phyloP scores from a whole-genome alignment of 1,140 invertebrate species.

The Drosophila pectinifera region DNA sequence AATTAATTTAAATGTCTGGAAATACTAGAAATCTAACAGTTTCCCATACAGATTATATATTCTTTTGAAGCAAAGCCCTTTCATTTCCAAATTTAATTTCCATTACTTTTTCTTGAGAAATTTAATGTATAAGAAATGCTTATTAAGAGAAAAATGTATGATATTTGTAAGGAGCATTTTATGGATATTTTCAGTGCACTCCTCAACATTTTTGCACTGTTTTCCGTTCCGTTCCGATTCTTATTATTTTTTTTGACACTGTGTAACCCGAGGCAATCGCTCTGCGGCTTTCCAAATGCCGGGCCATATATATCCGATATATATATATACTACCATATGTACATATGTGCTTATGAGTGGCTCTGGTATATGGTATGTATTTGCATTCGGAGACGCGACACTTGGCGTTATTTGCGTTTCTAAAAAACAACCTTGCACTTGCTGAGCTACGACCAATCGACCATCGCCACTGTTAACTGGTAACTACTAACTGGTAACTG shows the following conservation, averaged over 20 bases:
- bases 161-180: neutral
- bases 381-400: conserved; percentile 45
- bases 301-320: conserved; percentile 19
- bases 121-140: neutral
- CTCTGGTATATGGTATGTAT: conserved; percentile 36
- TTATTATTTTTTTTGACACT: conserved; percentile 45
- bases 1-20: too few relatives aligned
- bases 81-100: neutral
- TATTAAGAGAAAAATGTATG: neutral
- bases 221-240: conserved; percentile 16
- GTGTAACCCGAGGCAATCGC: conserved; percentile 41
- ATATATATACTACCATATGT: conserved; percentile 2
- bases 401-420: conserved; percentile 70
- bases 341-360: conserved; percentile 27
- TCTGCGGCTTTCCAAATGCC: conserved; percentile 64
- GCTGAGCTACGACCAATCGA: conserved; percentile 47
- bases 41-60: neutral
- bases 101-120: neutral
- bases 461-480: conserved; percentile 8
- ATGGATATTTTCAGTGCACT: conserved; percentile 21
- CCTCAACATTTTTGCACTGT: conserved; percentile 26
- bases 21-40: neutral
- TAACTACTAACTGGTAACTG: neutral
- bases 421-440: conserved; percentile 71
- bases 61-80: too few relatives aligned